Conservation (phyloP, 2,888 invertebrate species). For the Luperina testacea region DNA sequence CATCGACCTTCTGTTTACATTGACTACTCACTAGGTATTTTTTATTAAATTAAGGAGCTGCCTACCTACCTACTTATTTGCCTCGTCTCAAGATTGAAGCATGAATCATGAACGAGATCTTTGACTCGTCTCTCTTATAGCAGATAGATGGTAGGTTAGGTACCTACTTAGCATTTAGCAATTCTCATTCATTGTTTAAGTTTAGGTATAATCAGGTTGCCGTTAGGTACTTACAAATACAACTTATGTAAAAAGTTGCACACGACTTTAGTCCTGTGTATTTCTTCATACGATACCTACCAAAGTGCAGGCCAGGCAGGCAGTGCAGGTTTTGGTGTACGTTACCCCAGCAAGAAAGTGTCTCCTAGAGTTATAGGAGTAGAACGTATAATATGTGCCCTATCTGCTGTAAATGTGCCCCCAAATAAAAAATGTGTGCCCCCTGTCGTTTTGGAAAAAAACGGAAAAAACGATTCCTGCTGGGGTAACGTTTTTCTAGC, state of each 20-base stretch:
- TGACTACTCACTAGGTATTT: background rate
- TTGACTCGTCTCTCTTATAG: background rate
- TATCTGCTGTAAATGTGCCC: no score
- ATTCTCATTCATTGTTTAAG: background rate
- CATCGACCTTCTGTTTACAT: slow-evolving; percentile 3
- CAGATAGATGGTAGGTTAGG: background rate
- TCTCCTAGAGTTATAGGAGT: no score
- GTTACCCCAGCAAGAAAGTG: no score
- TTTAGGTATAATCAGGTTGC: background rate
- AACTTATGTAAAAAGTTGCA: background rate
- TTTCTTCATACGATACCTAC: slow-evolving; percentile 14
- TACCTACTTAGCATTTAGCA: background rate
- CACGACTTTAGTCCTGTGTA: background rate
- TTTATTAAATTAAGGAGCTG: background rate
- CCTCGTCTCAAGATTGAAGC: background rate
- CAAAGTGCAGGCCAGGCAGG: background rate
- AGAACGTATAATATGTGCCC: no score
- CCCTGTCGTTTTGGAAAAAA: no score
- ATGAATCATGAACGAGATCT: background rate
- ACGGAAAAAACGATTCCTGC: no score
- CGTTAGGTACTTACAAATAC: background rate
- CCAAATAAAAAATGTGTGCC: no score
- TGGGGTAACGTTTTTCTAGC: no score
- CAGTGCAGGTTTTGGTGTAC: no score
- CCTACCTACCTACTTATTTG: background rate